A percentile compares a stretch with the other conserved stretches of the same genome.
Evolutionary conservation across 1,140 invertebrate genomes (phyloP).

Genomic region (Andricus grossulariae): DNA sequence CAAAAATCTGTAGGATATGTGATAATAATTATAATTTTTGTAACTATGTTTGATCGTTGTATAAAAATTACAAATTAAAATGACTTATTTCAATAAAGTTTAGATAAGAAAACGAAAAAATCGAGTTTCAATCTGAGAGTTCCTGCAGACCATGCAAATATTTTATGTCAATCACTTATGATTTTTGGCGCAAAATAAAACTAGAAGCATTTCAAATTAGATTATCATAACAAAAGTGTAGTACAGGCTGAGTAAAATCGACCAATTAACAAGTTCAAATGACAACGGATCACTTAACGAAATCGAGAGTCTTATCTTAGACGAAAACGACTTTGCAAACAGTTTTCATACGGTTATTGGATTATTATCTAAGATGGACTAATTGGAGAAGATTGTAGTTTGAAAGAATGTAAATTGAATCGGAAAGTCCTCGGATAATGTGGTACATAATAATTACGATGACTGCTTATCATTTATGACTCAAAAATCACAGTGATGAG

Average conservation of each 20-base stretch:
- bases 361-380: not conserved
- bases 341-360: not conserved
- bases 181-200: not conserved
- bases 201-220: not conserved
- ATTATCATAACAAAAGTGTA: not conserved
- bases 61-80: too few species aligned
- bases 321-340: not conserved
- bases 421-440: not conserved
- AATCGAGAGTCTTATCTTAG: not conserved
- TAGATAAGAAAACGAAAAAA: not conserved
- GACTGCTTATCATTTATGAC: not conserved
- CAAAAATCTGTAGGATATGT: too few species aligned
- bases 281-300: not conserved
- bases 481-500: not conserved
- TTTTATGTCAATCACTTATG: not conserved
- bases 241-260: slow-evolving; percentile 2
- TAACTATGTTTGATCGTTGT: too few species aligned
- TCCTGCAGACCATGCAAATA: too few species aligned
- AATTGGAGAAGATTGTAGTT: not conserved
- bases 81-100: too few species aligned
- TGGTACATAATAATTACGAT: not conserved
- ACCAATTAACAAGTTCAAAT: slow-evolving; percentile 12
- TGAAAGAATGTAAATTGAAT: not conserved
- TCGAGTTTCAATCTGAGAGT: too few species aligned
- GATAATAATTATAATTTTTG: too few species aligned